These are phyloP conservation scores for Trididemnum miniatum DNA, from an alignment of 23 tunicate genomes.

Conservation along the genomic window DNA sequence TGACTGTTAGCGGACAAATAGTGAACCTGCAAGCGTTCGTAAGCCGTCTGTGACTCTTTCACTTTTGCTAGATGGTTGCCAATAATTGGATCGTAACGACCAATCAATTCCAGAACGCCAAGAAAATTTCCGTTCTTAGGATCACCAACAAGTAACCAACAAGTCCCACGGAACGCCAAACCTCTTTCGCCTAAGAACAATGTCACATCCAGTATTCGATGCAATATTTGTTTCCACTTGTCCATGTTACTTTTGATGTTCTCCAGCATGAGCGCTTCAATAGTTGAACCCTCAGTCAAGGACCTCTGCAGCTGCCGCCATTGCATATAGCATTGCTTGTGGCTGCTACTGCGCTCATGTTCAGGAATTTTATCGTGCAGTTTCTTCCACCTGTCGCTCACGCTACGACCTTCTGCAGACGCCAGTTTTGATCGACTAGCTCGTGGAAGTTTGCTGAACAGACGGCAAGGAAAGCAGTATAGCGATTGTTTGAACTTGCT, in stretches of 20 bases:
- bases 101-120: neutral
- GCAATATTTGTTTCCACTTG: neutral
- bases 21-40: neutral
- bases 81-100: neutral
- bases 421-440: neutral
- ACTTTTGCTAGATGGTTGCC: neutral
- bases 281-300: too few species aligned
- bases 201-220: neutral
- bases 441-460: neutral
- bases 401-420: neutral
- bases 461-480: slow-evolving; percentile 13
- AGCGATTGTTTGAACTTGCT: neutral
- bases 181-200: slow-evolving; percentile 7
- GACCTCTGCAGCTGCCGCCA: too few species aligned
- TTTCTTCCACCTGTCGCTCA: neutral
- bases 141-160: slow-evolving; percentile 1
- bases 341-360: slow-evolving; percentile 9
- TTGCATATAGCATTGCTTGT: neutral
- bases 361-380: neutral
- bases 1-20: slow-evolving; percentile 4
- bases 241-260: too few species aligned
- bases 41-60: neutral
- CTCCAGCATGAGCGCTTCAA: too few species aligned
- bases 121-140: slow-evolving; percentile 14
- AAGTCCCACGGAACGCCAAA: neutral